phyloP scores from a whole-genome alignment of 2,888 invertebrate species.

The Clepsis dumicolana region DNA sequence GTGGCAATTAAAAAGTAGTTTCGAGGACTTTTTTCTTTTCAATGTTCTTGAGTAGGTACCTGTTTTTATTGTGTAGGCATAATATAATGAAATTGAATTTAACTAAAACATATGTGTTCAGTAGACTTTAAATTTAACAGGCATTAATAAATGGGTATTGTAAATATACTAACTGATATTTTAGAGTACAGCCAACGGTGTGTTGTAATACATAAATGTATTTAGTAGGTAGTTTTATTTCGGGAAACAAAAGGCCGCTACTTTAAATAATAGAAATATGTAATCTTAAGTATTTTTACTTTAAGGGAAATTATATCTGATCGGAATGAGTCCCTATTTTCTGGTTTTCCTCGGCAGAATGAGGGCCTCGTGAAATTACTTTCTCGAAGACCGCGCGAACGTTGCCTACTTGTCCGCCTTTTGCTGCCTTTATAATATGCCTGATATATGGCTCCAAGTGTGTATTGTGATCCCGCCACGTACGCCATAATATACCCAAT shows the following conservation, averaged over 20 bases:
- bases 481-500: slow-evolving; percentile 59
- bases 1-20: not conserved
- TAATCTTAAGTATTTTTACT: slow-evolving; percentile 12
- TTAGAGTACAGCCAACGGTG: no score
- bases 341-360: slow-evolving; percentile 54
- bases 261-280: not conserved
- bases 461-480: slow-evolving; percentile 66
- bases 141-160: no score
- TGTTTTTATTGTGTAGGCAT: no score
- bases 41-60: no score
- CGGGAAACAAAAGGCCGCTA: not conserved
- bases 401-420: slow-evolving; percentile 53
- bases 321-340: slow-evolving; percentile 54
- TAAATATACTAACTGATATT: no score
- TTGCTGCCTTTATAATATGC: slow-evolving; percentile 62
- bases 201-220: no score
- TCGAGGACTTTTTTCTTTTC: no score
- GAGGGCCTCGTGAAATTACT: slow-evolving; percentile 62
- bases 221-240: not conserved
- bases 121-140: no score
- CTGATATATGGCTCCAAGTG: slow-evolving; percentile 67
- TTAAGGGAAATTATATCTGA: slow-evolving; percentile 15
- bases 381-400: slow-evolving; percentile 54
- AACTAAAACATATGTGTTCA: no score
- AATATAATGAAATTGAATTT: no score